A percentile compares a stretch with the other conserved stretches of the same genome.
Evolutionary conservation across 2,888 invertebrate species (phyloP).

Genomic region (Tiliacea aurago): DNA sequence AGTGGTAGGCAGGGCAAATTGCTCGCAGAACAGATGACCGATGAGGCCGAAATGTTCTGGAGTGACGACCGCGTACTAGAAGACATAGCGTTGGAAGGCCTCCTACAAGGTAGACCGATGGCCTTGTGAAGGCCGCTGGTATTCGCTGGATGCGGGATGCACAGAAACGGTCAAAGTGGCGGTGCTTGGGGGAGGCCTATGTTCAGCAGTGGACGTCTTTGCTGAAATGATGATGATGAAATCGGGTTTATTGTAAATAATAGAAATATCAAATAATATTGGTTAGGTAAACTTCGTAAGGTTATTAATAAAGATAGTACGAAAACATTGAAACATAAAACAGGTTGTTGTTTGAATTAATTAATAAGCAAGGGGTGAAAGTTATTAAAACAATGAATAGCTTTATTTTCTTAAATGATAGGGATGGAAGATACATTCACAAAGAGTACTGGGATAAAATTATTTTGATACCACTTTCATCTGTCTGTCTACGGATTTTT

Average conservation of each 20-base stretch:
- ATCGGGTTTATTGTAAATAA: neutral
- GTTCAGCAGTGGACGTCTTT: too few species aligned
- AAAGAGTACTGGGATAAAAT: neutral
- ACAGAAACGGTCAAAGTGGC: too few species aligned
- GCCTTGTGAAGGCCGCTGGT: too few species aligned
- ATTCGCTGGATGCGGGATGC: too few species aligned
- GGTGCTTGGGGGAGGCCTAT: too few species aligned
- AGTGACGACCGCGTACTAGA: too few species aligned
- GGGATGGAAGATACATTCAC: conserved; percentile 1
- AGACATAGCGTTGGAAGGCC: too few species aligned
- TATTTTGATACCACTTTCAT: neutral
- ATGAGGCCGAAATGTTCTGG: too few species aligned
- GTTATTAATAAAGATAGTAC: neutral
- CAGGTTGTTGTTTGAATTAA: neutral
- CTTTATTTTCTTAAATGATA: conserved; percentile 22
- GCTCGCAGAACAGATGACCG: too few species aligned
- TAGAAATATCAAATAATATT: neutral
- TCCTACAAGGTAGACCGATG: too few species aligned
- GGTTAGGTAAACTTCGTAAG: neutral
- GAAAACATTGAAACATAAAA: conserved; percentile 3
- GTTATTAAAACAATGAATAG: neutral
- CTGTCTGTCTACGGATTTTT: neutral
- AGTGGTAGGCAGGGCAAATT: too few species aligned
- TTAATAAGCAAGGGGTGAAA: conserved; percentile 14
- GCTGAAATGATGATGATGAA: neutral